Conservation (phyloP, 2,888 invertebrate species). For the Macroteleia sp. region DNA sequence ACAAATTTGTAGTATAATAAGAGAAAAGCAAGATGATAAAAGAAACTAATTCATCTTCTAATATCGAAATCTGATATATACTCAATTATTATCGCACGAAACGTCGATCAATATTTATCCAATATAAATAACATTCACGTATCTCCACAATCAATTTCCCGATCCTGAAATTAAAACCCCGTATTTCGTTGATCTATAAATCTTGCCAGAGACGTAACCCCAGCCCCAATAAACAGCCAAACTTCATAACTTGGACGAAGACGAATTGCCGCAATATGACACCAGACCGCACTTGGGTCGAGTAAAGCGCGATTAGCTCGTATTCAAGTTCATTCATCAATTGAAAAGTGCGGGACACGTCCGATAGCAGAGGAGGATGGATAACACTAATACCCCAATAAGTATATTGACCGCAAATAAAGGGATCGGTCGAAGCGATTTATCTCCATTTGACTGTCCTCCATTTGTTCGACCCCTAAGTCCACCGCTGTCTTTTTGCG, state of each 20-base stretch:
- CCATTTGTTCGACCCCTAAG: constrained; percentile 16
- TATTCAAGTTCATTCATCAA: constrained; percentile 55
- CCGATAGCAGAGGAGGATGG: constrained; percentile 24
- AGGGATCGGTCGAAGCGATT: constrained; percentile 43
- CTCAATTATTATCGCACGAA: not conserved
- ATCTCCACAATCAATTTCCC: not conserved
- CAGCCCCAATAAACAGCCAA: constrained; percentile 19
- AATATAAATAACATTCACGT: not conserved
- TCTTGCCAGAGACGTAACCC: constrained; percentile 7
- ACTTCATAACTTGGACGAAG: constrained; percentile 51
- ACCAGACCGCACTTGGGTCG: constrained; percentile 16
- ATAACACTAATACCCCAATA: constrained; percentile 47
- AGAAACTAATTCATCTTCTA: too few relatives aligned
- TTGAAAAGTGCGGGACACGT: constrained; percentile 40
- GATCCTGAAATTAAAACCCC: constrained; percentile 8
- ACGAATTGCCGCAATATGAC: constrained; percentile 46
- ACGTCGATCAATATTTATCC: constrained; percentile 5
- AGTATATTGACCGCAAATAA: constrained; percentile 62
- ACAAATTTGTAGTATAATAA: too few relatives aligned
- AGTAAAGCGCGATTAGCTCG: constrained; percentile 21
- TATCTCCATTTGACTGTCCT: constrained; percentile 53
- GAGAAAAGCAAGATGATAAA: too few relatives aligned
- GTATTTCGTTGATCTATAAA: constrained; percentile 17
- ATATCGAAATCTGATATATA: not conserved
- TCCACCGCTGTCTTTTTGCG: constrained; percentile 5